Evolutionary conservation across 2,888 invertebrate genomes (phyloP), one percentile per base, ranked within the genome.

Genomic region (Cerceris ruficornis): DNA sequence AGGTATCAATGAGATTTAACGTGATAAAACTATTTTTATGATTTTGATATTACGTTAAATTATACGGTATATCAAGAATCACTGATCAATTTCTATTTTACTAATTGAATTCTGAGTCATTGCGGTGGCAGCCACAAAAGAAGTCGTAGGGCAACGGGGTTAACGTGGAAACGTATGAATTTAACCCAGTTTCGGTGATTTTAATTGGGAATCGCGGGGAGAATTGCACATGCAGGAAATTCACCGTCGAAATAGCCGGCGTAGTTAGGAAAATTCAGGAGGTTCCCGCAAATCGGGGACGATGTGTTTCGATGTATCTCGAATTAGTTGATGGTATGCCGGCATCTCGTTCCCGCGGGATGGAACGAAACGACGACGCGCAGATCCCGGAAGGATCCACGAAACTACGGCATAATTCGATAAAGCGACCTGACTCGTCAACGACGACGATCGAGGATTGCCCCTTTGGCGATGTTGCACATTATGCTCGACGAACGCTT

Each of bases 351-450:
- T 79, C 81, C 80, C 69, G 59, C 43, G 80, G 69, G 80, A 75
- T 50, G 43, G 61, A 17, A 43, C 43, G 61, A 9, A 69, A 50
- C 54, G 54, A 61, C 15, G 61, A 13, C 59, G 66, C 43, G 49
- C 55, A 58, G 15, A 57, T 79, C 71, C 81, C 73, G 60, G 75
- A 81, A 81, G 81, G 72, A 64, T 67, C 55, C 52, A 43, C 67
- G 64, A 73, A 76, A 76, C 80, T 68, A 67, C 73, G 58, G 58
- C 68, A 61, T 80, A 81, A 81, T 81, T 81, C 76, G 80, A 80
- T 76, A 57, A 69, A 69, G 50, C 69, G 43, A 43, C 46, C 43
- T 61, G 46, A 61, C 14, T 14, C 13, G 46, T 46, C 46, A 8
- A 28, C 66, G 15, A 13, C 57, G 49, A 60, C 55, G 54, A 67